These are phyloP conservation scores for Aix galericulata DNA, from an alignment of 2,113 vertebrate species.

Conservation along the genomic window DNA sequence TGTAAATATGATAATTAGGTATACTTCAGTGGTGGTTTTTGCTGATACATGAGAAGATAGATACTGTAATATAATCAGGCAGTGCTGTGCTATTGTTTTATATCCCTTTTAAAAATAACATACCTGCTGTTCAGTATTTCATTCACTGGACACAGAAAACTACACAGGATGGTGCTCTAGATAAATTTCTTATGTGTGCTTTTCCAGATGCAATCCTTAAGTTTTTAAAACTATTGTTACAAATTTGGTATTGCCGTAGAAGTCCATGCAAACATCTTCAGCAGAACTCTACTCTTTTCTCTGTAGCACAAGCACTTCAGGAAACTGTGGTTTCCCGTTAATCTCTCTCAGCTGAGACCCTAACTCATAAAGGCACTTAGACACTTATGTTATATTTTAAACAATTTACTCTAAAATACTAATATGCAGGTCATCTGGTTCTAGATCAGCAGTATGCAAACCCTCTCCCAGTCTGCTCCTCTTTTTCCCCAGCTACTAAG, in stretches of 20 bases:
- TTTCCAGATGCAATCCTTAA: slow-evolving; percentile 16
- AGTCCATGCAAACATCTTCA: neutral
- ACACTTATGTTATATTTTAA: neutral
- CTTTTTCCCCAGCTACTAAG: too few relatives aligned
- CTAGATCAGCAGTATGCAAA: neutral
- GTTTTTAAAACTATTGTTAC: slow-evolving; percentile 26
- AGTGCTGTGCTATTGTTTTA: slow-evolving; percentile 76
- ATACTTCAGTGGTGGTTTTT: slow-evolving; percentile 78
- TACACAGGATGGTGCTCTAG: slow-evolving; percentile 37
- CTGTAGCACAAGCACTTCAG: neutral
- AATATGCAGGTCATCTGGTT: neutral
- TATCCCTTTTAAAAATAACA: slow-evolving; percentile 76
- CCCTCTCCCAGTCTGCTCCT: neutral
- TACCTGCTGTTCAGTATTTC: slow-evolving; percentile 71
- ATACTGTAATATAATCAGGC: slow-evolving; percentile 77
- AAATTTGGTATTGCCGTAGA: neutral
- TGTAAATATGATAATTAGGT: slow-evolving; percentile 85
- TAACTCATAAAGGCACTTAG: neutral
- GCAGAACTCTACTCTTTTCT: neutral
- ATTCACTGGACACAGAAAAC: slow-evolving; percentile 58
- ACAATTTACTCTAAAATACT: neutral
- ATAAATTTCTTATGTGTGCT: neutral
- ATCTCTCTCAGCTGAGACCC: neutral
- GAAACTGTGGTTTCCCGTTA: neutral
- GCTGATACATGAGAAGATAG: slow-evolving; percentile 83